A percentile compares a stretch with the other conserved stretches of the same genome.
phyloP scores from a whole-genome alignment of 2,113 vertebrate species.

The Ceyx margarethae region DNA sequence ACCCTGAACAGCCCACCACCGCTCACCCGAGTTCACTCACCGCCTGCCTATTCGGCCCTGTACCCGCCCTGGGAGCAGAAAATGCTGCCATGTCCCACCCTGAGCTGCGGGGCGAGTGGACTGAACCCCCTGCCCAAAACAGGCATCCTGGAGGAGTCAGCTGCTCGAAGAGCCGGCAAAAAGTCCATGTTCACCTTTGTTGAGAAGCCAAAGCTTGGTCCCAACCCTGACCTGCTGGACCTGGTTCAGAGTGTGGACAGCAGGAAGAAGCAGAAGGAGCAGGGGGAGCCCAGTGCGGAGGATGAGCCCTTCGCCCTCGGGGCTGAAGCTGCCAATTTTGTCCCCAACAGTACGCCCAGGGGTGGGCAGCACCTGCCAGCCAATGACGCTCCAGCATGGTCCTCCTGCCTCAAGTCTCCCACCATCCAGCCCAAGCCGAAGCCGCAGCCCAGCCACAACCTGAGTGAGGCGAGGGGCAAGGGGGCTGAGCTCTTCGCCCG shows the following conservation, averaged over 20 bases:
- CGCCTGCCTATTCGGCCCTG: slow-evolving; percentile 75
- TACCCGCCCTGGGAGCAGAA: slow-evolving; percentile 75
- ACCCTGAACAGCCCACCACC: slow-evolving; percentile 78
- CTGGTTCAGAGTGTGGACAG: slow-evolving; percentile 89
- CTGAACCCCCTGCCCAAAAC: slow-evolving; percentile 75
- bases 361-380: background rate
- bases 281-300: slow-evolving; percentile 76
- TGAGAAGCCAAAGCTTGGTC: slow-evolving; percentile 89
- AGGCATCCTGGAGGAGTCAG: slow-evolving; percentile 86
- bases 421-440: slow-evolving; percentile 82
- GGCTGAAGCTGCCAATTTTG: slow-evolving; percentile 94
- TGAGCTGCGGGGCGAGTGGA: slow-evolving; percentile 29
- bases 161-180: slow-evolving; percentile 71
- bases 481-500: slow-evolving; percentile 93
- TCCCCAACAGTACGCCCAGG: slow-evolving; percentile 64
- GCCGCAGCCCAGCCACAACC: slow-evolving; percentile 83
- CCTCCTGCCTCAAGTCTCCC: slow-evolving; percentile 90
- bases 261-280: slow-evolving; percentile 82
- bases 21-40: slow-evolving; percentile 72
- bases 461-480: slow-evolving; percentile 87
- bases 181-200: slow-evolving; percentile 98
- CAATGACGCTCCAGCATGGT: slow-evolving; percentile 82
- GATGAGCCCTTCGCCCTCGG: slow-evolving; percentile 91
- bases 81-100: slow-evolving; percentile 57
- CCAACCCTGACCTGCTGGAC: slow-evolving; percentile 92